phyloP scores from a whole-genome alignment of 53 echinoderm and acorn worm species.

The Stichopus horrens region DNA sequence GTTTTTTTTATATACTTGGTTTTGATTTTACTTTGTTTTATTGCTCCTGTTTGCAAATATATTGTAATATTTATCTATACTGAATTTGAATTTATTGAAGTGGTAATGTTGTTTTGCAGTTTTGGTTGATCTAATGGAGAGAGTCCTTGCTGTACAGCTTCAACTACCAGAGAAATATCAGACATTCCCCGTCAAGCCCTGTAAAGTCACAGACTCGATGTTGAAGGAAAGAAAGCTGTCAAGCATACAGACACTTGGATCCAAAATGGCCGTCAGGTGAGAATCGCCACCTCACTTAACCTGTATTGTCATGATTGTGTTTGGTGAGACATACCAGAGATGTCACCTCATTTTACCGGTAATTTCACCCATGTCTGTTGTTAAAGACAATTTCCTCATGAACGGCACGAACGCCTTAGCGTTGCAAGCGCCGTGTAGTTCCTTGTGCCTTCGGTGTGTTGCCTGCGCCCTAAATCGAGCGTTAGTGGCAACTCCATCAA shows the following conservation, averaged over 20 bases:
- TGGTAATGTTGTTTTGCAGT: constrained; percentile 48
- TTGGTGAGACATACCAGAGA: too few relatives aligned
- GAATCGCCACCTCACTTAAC: neutral
- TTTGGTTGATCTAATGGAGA: constrained; percentile 72
- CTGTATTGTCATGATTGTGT: neutral
- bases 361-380: neutral
- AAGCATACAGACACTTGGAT: constrained; percentile 67
- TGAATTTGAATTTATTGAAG: too few relatives aligned
- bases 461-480: too few relatives aligned
- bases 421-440: too few relatives aligned
- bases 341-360: too few relatives aligned
- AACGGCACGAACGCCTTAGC: too few relatives aligned
- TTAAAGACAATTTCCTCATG: neutral
- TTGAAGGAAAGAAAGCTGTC: constrained; percentile 81
- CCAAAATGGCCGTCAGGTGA: constrained; percentile 80
- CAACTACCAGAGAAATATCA: constrained; percentile 64
- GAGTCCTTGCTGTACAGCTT: constrained; percentile 61
- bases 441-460: too few relatives aligned
- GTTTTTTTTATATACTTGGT: too few relatives aligned
- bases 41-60: too few relatives aligned
- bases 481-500: too few relatives aligned
- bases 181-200: constrained; percentile 70
- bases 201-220: constrained; percentile 68
- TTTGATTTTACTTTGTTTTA: too few relatives aligned
- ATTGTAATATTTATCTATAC: too few relatives aligned